A percentile compares a stretch with the other conserved stretches of the same genome.
These are phyloP conservation scores for Clavelina lepadiformis DNA, from an alignment of 23 tunicate species.

Conservation along the genomic window DNA sequence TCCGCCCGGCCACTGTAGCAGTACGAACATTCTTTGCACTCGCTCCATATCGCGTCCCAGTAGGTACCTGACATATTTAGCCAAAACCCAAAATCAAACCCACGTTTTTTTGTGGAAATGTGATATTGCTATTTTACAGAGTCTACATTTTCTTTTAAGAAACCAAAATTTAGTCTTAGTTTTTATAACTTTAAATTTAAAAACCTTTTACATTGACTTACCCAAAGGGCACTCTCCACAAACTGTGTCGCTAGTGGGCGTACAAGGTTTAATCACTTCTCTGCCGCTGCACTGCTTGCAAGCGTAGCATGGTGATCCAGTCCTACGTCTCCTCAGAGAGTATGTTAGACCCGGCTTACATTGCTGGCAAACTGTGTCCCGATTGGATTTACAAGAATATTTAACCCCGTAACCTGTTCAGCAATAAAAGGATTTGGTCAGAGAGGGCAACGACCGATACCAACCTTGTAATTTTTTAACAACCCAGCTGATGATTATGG, in stretches of 20 bases:
- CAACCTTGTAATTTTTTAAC: no score
- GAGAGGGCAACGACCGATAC: no score
- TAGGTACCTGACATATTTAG: conserved; percentile 5
- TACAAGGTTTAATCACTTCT: not conserved
- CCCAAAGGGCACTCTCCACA: conserved; percentile 18
- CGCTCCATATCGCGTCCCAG: conserved; percentile 10
- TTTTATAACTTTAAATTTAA: no score
- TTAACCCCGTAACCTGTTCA: no score
- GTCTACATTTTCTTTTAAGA: no score
- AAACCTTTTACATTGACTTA: not conserved
- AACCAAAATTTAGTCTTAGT: no score
- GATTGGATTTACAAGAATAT: no score
- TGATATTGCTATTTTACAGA: no score
- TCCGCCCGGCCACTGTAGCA: not conserved
- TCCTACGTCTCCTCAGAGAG: conserved; percentile 1
- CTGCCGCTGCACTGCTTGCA: conserved; percentile 6
- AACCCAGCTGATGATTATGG: no score
- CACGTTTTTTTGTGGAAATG: no score
- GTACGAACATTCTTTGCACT: conserved; percentile 3
- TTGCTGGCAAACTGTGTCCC: conserved; percentile 5
- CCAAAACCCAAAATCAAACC: no score
- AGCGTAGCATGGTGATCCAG: conserved; percentile 10
- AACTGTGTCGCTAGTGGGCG: conserved; percentile 14
- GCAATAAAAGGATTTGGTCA: no score
- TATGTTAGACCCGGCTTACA: not conserved